phyloP scores from a whole-genome alignment of 2,113 vertebrate species.

The Lepisosteus oculatus region DNA sequence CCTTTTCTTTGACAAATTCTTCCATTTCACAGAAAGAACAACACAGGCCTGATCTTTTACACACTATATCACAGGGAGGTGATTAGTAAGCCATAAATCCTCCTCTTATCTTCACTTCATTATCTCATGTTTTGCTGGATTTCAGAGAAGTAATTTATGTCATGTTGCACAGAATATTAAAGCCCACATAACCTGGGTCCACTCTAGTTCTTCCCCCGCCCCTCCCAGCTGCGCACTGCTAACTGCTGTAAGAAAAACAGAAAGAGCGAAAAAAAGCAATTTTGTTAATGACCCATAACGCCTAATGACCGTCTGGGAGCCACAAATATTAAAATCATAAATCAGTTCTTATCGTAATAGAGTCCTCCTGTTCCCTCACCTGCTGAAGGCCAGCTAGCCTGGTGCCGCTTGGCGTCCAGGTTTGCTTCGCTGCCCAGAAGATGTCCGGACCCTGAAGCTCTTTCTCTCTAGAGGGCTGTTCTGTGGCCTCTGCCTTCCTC shows the following conservation, averaged over 20 bases:
- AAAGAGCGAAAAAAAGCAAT: constrained; percentile 41
- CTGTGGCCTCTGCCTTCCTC: background rate
- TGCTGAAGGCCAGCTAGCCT: constrained; percentile 43
- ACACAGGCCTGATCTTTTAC: too few relatives aligned
- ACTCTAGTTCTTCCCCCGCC: constrained; percentile 20
- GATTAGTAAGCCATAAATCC: too few relatives aligned
- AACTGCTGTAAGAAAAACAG: constrained; percentile 43
- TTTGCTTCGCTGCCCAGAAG: constrained; percentile 19
- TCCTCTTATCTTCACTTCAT: constrained; percentile 36
- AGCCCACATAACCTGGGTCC: constrained; percentile 34
- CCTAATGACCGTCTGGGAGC: constrained; percentile 53
- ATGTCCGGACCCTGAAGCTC: constrained; percentile 38
- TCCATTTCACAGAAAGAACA: too few relatives aligned
- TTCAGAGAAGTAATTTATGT: constrained; percentile 59
- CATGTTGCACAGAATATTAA: constrained; percentile 45
- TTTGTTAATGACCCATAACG: constrained; percentile 54
- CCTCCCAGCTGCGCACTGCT: constrained; percentile 53
- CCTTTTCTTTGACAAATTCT: too few relatives aligned
- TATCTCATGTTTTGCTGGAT: constrained; percentile 37
- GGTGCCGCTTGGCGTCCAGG: constrained; percentile 40
- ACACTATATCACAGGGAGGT: too few relatives aligned
- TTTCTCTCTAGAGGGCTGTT: background rate
- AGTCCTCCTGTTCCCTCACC: constrained; percentile 48
- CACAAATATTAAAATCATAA: constrained; percentile 51
- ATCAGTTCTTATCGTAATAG: constrained; percentile 58